Evolutionary conservation across 2,888 invertebrate species (phyloP), one percentile per base, ranked within the genome.

Genomic region (Caenorhabditis imperialis): DNA sequence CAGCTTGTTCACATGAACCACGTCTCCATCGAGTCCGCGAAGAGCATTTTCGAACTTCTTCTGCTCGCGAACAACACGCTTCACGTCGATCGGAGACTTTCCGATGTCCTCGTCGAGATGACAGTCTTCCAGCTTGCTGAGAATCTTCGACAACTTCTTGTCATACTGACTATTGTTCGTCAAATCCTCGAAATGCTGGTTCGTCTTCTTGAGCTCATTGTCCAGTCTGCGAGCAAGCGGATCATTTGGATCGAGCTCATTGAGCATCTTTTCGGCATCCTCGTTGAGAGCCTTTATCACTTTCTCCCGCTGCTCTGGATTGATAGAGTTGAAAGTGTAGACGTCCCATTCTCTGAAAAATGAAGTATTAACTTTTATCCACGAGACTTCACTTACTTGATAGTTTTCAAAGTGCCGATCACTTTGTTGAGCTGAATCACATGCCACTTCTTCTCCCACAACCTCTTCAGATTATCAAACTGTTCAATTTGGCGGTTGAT

Each of bases 371-470:
- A 5, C 7, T 22, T 14, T 12, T 22, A 18, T 10, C n/a, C 25
- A 25, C 25, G 25, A 63, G 27, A 51, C 35, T 5, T 38, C 53
- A 75, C 81, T 70, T 44, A 83, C 90, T 95, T 94, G 38, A 98
- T 96, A 16, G 96, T 95, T 88, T 94, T 94, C 89, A 98, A 97
- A 72, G 97, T 98, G 27, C 97, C 96, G 88, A 97, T 95, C 84
- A 98, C 96, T 96, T 97, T 97, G 89, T 96, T 96, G 89, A 96
- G 96, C 14, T 96, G 90, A 91, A 97, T 92, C 78, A 95, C 92
- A 72, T 95, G 91, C 88, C 97, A 96, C 90, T 96, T 93, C 65
- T 78, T 81, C 89, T 96, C 95, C 96, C 97, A 97, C 74, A 97
- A 69, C 58, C 79, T 81, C 33, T 75, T 73, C 48, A 83, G 75